phyloP scores from a whole-genome alignment of 2,113 vertebrate species.

The Lepus europaeus region DNA sequence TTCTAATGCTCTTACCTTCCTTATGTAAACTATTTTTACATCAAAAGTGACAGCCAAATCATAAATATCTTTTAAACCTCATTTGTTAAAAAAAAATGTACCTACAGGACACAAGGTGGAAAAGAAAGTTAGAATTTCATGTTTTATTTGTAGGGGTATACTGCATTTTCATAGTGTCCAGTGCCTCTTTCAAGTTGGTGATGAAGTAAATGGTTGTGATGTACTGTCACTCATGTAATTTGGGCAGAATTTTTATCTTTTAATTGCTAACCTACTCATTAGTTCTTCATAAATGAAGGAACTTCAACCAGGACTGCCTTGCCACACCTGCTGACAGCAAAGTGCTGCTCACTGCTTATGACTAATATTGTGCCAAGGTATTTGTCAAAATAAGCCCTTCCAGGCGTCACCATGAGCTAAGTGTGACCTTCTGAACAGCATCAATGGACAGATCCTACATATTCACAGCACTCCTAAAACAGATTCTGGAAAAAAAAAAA shows the following conservation, averaged over 20 bases:
- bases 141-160: slow-evolving; percentile 82
- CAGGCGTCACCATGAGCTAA: slow-evolving; percentile 64
- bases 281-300: slow-evolving; percentile 74
- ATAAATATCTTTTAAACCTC: slow-evolving; percentile 83
- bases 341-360: slow-evolving; percentile 65
- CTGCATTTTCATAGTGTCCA: slow-evolving; percentile 76
- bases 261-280: slow-evolving; percentile 65
- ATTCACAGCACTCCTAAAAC: slow-evolving; percentile 66
- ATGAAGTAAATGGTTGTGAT: slow-evolving; percentile 75
- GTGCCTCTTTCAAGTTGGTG: slow-evolving; percentile 81
- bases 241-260: slow-evolving; percentile 65
- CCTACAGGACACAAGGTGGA: slow-evolving; percentile 81
- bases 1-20: slow-evolving; percentile 85
- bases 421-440: slow-evolving; percentile 67
- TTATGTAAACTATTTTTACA: slow-evolving; percentile 84
- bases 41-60: slow-evolving; percentile 86
- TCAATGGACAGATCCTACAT: background rate
- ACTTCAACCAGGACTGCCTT: slow-evolving; percentile 58
- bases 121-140: slow-evolving; percentile 81
- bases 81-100: slow-evolving; percentile 76
- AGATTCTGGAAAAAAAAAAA: slow-evolving; percentile 35
- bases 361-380: slow-evolving; percentile 69
- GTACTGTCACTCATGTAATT: slow-evolving; percentile 77
- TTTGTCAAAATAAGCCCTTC: slow-evolving; percentile 56
- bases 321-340: slow-evolving; percentile 67